Base-by-base conservation (phyloP, 2,888 invertebrate genomes). In the Erannis defoliaria region DNA sequence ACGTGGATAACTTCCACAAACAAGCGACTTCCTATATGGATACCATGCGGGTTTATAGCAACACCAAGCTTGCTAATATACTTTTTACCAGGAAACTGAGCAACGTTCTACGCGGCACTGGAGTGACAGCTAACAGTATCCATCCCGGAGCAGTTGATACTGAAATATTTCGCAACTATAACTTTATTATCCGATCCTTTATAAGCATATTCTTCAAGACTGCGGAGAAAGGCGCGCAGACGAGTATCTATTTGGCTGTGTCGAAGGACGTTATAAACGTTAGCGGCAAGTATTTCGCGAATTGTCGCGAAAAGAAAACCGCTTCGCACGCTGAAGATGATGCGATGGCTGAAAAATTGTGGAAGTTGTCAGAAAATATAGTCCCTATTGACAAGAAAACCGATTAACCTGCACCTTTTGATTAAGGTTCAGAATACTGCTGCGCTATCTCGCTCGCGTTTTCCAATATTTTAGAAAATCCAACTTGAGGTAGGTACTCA, bases 121-220 rank as follows among this genome's bases (percentile, higher is more conserved):
- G 94, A 12, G 95, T 97, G 0, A 96, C 96, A 0, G 96, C 94
- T 0, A 97, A 97, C 80, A 96, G 95, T 71, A 86, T 97, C 50
- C 97, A 97, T 87, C 97, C 97, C 0, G 97, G 97, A 18, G 94
- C 96, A 84, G 96, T 97, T 45, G 95, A 95, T 80, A 95, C 96
- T 0, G 96, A 96, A 18, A 96, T 97, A 50, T 96, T 96, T 94
- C 93, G 96, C 50, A 94, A 94, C 72, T 93, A 96, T 1, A 95
- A 95, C 1, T 90, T 91, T 59, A 94, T 96, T 0, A 71, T 95
- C 67, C 90, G 90, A 74, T 66, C 64, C 19, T n/a, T 79, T 6
- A 40, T 74, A 0, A 66, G 62, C 1, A 40, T 74, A 0, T 40
- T 74, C 8, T 78, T 75, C 23, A 58, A 71, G 51, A 73, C 70